Evolutionary conservation across 2,797 vertebrate genomes (phyloP).

Genomic region (Valencia hispanica): DNA sequence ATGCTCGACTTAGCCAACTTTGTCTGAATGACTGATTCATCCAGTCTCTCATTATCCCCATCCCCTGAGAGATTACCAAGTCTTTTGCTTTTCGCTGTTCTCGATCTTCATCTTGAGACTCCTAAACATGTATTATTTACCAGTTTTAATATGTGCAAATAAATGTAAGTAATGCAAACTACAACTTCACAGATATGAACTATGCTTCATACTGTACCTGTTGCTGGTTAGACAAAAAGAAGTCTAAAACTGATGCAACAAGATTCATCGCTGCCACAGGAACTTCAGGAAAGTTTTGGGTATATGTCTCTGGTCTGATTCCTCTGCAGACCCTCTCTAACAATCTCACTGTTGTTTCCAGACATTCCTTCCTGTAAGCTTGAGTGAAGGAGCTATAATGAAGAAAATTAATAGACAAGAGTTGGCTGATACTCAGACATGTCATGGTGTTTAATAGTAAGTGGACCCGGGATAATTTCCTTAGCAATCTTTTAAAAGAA

Average conservation of each 20-base stretch:
- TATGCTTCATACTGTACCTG: constrained; percentile 60
- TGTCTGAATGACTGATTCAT: constrained; percentile 57
- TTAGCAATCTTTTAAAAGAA: not conserved
- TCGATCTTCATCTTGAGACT: constrained; percentile 5
- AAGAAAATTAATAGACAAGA: not conserved
- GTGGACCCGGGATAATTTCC: not conserved
- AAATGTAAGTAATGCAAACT: not conserved
- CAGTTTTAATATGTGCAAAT: not conserved
- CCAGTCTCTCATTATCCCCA: constrained; percentile 69
- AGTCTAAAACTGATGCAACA: constrained; percentile 70
- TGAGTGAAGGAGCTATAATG: constrained; percentile 56
- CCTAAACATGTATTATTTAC: constrained; percentile 33
- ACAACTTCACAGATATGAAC: not conserved
- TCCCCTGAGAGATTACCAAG: constrained; percentile 39
- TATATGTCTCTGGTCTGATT: not conserved
- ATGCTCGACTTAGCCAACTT: constrained; percentile 8
- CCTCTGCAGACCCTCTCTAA: constrained; percentile 77
- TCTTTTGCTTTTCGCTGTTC: constrained; percentile 20
- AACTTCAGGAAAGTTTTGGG: accelerated
- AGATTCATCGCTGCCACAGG: constrained; percentile 76
- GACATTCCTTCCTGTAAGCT: constrained; percentile 62
- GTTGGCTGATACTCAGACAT: not conserved
- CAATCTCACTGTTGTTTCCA: constrained; percentile 74
- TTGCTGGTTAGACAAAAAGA: constrained; percentile 27
- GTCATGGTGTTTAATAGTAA: not conserved